Conservation (phyloP, 2,888 invertebrate genomes). For the Strigamia maritima region DNA sequence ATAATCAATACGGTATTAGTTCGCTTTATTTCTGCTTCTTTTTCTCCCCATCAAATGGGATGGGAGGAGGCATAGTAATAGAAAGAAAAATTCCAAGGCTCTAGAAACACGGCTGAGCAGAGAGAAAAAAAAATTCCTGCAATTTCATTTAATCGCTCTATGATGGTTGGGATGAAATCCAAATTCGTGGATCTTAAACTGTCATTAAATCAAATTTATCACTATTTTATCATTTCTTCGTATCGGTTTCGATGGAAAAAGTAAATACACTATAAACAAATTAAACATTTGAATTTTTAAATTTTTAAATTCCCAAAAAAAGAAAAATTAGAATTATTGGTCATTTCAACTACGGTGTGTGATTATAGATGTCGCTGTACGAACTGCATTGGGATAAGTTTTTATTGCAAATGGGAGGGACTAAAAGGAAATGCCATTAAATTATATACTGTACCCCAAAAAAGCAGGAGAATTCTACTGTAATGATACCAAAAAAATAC, state of each 20-base stretch:
- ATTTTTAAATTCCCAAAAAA: too few species aligned
- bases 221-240: neutral
- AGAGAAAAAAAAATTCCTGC: neutral
- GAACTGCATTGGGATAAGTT: too few species aligned
- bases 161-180: too few species aligned
- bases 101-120: neutral
- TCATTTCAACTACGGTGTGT: too few species aligned
- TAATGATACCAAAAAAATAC: neutral
- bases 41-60: neutral
- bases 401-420: neutral
- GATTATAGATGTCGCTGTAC: too few species aligned
- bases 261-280: neutral
- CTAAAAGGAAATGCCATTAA: neutral
- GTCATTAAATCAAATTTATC: too few species aligned
- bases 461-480: neutral
- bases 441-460: neutral
- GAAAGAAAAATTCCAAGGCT: conserved; percentile 12
- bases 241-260: neutral
- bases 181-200: too few species aligned
- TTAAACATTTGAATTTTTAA: too few species aligned
- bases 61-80: neutral
- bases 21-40: conserved; percentile 5
- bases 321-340: too few species aligned
- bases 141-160: neutral
- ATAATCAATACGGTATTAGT: conserved; percentile 11